A percentile compares a stretch with the other conserved stretches of the same genome.
These are phyloP conservation scores for Micromussa lordhowensis DNA, from an alignment of 92 coral and sea anemone genomes.

Conservation along the genomic window DNA sequence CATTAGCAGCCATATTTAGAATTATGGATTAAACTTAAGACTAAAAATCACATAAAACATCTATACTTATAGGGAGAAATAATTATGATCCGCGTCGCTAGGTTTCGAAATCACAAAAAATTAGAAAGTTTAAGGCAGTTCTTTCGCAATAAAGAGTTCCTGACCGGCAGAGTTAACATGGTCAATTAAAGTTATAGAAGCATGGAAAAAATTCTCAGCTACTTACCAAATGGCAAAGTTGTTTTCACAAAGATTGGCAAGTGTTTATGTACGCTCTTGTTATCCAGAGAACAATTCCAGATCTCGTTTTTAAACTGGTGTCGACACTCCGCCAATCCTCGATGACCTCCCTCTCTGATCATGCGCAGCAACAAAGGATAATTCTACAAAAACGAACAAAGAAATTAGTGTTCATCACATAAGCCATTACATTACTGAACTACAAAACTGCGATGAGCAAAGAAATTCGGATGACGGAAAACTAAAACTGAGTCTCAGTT, in stretches of 20 bases:
- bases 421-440: not conserved
- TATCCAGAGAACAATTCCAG: conserved; percentile 18
- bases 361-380: conserved; percentile 9
- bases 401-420: not conserved
- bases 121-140: no score
- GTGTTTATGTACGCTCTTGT: not conserved
- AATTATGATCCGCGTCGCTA: no score
- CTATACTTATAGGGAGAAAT: no score
- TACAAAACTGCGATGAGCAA: not conserved
- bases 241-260: conserved; percentile 24
- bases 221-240: conserved; percentile 16
- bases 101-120: no score
- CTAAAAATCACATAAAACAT: no score
- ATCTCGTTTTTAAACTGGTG: conserved; percentile 19
- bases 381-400: not conserved
- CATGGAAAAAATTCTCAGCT: not conserved
- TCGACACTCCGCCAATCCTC: conserved; percentile 21
- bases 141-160: no score
- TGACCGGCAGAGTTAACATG: no score
- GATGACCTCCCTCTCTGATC: conserved; percentile 12
- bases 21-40: no score
- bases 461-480: not conserved
- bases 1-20: no score
- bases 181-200: no score
- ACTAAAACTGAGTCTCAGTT: no score